Evolutionary conservation across 2,888 invertebrate species (phyloP), one percentile per base, ranked within the genome.

Genomic region (Aradus depressus): DNA sequence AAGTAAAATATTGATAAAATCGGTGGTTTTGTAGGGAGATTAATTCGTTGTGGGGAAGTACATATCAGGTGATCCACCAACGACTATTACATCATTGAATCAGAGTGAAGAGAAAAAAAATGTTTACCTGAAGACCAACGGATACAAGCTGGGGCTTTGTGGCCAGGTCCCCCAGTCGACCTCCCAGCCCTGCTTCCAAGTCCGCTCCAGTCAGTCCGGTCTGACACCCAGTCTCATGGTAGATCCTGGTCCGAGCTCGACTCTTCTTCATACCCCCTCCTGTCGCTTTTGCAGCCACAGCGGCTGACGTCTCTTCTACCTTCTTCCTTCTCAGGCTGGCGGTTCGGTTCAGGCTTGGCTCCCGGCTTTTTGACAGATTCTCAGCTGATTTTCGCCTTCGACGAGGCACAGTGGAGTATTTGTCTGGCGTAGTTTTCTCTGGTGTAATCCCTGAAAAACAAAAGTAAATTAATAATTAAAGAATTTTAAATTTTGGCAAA

Each of bases 401-500:
- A 32, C 88, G 74, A 0, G 88, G 87, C 35, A 88, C 65, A 0
- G 88, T 88, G 6, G 81, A 86, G 61, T 82, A 86, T 60, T 82
- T 80, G 62, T 84, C 85, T 10, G 80, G 72, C 0, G 79, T 73
- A 38, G 66, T 26, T 42, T 44, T 67, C 16, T 74, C 66, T 50
- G 72, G 47, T 16, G 44, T 32, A 44, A 22, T 44, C 25, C 44
- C 44, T 44, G 32, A 18, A 31, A 44, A 25, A 6, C 16, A 39
- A 1, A 39, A 5, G 21, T 2, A 22, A 28, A 28, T 10, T 28
- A 23, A 22, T 23, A 8, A 28, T 2, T n/a, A 41, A 12, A 1
- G 8, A 23, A 14, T 6, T 41, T 23, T 12, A 23, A n/a, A 14
- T 23, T 22, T n/a, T 21, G 4, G 3, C 6, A 10, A 6, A 10